A percentile compares a stretch with the other conserved stretches of the same genome.
Evolutionary conservation across 92 coral and sea anemone genomes (phyloP).

Genomic region (Epizoanthus illoricatus): DNA sequence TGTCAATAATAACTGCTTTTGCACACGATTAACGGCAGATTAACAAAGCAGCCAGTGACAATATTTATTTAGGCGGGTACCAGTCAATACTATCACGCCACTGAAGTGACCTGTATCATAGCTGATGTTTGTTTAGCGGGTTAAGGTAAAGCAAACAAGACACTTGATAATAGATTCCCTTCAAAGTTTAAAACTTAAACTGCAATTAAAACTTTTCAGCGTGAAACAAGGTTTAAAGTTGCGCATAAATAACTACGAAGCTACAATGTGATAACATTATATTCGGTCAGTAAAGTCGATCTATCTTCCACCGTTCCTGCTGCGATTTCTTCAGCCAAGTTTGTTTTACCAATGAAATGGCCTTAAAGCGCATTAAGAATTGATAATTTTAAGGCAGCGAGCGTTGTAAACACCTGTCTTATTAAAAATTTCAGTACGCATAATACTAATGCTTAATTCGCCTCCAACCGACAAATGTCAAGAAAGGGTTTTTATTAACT

Average conservation of each 20-base stretch:
- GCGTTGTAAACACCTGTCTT: conserved; percentile 12
- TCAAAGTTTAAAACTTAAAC: background rate
- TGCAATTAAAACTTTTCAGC: background rate
- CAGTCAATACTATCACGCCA: background rate
- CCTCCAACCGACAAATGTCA: conserved; percentile 7
- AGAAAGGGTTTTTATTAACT: background rate
- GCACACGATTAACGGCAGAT: background rate
- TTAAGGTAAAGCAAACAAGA: conserved; percentile 9
- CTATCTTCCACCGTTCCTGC: background rate
- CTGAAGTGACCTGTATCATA: no score
- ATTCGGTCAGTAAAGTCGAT: no score
- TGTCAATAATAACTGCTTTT: conserved; percentile 1
- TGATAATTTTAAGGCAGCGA: conserved; percentile 19
- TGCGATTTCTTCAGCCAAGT: background rate
- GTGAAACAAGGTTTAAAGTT: background rate
- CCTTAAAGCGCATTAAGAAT: conserved; percentile 29
- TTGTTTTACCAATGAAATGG: conserved; percentile 38
- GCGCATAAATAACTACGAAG: background rate
- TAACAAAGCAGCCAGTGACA: conserved; percentile 5
- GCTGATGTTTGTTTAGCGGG: conserved; percentile 18
- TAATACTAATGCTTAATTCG: background rate
- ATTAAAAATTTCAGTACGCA: conserved; percentile 23
- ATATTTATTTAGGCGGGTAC: conserved; percentile 21
- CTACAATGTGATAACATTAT: background rate
- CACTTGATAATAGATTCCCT: background rate